Evolutionary conservation across 2,113 vertebrate genomes (phyloP), one percentile per base, ranked within the genome.

Genomic region (Thinocorus orbignyianus): DNA sequence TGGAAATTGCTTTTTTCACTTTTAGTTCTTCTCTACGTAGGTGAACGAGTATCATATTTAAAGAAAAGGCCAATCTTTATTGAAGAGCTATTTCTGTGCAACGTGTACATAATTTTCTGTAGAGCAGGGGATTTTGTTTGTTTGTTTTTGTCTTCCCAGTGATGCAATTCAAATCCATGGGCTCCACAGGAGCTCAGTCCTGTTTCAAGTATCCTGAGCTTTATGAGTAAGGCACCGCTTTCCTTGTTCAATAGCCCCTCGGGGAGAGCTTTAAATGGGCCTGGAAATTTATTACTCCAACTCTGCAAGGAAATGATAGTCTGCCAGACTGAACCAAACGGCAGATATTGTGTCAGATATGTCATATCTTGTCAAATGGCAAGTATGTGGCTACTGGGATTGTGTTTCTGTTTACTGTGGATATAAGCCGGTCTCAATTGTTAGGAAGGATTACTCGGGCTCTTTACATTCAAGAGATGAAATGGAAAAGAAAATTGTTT

Each of bases 231-330:
- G 91, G 91, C 77, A 74, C 49, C 17, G 10, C 88, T 94, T 91
- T 81, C 80, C 69, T 54, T 33, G 39, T 77, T 84, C 92, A 65
- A 28, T 65, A 65, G 86, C 44, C 94, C 92, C 92, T 10, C 49
- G 89, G 91, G 91, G 92, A 90, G 13, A 16, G 22, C 48, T 87
- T 66, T 69, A 85, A 95, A 77, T 60, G 62, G 70, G 17, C 44
- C 86, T 88, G 83, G 41, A 73, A 66, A 92, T 97, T 79, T 91
- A 95, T 82, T 72, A 76, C 81, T 52, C 61, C 71, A 66, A 72
- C 90, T 90, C 88, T 60, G 92, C 44, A 80, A 95, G 93, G 91
- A 96, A 97, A 77, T 48, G 92, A 95, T 95, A 72, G 92, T 89
- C 89, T 96, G 91, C 86, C 92, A 90, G 93, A 49, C 46, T n/a